Evolutionary conservation across 2,113 vertebrate species (phyloP), one percentile per base, ranked within the genome.

Genomic region (Nothoprocta perdicaria): DNA sequence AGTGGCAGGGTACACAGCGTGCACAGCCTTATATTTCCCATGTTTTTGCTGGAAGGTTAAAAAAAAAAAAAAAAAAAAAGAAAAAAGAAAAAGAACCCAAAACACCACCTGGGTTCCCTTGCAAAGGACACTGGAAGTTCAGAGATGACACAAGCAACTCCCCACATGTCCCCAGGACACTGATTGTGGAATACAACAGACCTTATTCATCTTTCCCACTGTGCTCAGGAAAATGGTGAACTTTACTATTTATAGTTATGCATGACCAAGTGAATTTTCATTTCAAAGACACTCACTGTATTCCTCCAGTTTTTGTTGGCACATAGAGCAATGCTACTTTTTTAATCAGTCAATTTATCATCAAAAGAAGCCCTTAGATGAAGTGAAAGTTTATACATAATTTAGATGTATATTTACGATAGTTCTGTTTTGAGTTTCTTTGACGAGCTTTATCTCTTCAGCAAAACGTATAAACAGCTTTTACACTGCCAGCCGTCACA

Each of bases 141-240:
- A 61, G 33, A 80, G 33, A 40, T 43, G 29, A 21, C 69, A 58
- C 10, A 31, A 85, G 27, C 31, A 41, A 43, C 23, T 53, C 41
- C 63, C 29, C 27, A 3, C 10, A 2, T 31, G 16, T 48, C n/a
- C 0, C 0, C 27, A 6, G 29, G 27, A 45, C 46, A 24, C 18
- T 50, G 14, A 14, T 12, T 69, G 29, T 48, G 67, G 72, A 33
- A 55, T 48, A 19, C 5, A 74, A 65, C 3, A 31, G 43, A 50
- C 35, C 22, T 6, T 60, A 33, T 43, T 72, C 3, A 65, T 38
- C 60, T 80, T 55, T 72, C 82, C 31, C 43, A 45, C 40, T 40
- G 14, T 4, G 16, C 71, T 73, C 75, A 38, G 68, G 21, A 57
- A 23, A 21, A 35, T 14, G 12, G 23, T 9, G 15, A 21, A n/a